phyloP scores from a whole-genome alignment of 1,140 invertebrate species.

The Papilio glaucus region DNA sequence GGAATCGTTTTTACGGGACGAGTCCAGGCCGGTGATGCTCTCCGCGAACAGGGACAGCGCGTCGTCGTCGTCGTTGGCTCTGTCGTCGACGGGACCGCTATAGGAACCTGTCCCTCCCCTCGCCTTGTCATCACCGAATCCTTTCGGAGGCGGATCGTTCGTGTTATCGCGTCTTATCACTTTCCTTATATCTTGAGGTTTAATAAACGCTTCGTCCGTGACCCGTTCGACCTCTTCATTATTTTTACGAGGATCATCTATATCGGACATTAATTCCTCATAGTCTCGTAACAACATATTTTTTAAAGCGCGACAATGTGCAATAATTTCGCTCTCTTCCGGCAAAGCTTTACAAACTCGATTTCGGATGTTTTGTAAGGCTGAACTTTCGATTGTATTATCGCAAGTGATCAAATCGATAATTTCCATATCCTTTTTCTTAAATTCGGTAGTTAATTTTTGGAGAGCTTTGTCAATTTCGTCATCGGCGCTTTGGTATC shows the following conservation, averaged over 20 bases:
- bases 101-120: slow-evolving; percentile 6
- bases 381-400: slow-evolving; percentile 33
- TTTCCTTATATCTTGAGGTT: background rate
- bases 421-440: slow-evolving; percentile 55
- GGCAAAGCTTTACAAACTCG: slow-evolving; percentile 50
- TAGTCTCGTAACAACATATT: slow-evolving; percentile 9
- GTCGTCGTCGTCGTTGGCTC: slow-evolving; percentile 65
- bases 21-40: slow-evolving; percentile 65
- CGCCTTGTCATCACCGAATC: background rate
- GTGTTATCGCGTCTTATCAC: background rate
- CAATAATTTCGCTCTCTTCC: slow-evolving; percentile 51
- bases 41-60: slow-evolving; percentile 71
- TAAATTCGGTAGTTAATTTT: slow-evolving; percentile 49
- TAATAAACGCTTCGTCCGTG: slow-evolving; percentile 26
- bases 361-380: slow-evolving; percentile 41
- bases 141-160: background rate
- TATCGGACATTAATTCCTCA: background rate
- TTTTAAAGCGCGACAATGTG: slow-evolving; percentile 44
- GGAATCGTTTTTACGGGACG: slow-evolving; percentile 47
- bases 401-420: slow-evolving; percentile 54
- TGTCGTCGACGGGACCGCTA: slow-evolving; percentile 35
- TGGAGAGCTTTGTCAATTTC: slow-evolving; percentile 46
- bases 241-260: background rate
- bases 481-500: background rate
- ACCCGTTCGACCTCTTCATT: slow-evolving; percentile 10